Base-by-base conservation (phyloP, 2,888 invertebrate genomes). In the Synergus itoensis region DNA sequence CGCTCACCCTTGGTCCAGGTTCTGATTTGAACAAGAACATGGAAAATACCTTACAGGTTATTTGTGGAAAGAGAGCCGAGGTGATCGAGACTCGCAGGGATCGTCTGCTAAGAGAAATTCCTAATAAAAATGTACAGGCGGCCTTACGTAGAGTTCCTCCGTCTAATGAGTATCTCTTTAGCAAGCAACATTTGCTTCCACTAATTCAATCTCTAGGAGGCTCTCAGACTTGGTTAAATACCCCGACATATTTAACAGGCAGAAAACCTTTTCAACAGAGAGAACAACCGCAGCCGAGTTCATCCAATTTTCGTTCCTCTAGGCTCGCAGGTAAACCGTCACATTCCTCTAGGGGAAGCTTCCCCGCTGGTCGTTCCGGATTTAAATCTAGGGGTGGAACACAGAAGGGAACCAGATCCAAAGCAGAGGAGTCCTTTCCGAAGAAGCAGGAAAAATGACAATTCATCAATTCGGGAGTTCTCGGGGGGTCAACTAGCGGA, bases 171-270 rank as follows among this genome's bases (percentile, higher is more conserved):
- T 41, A 41, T 8, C 41, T 41, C 41, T 41, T 41, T 41, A 41
- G 41, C 41, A 41, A 41, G 5, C 41, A 41, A 41, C 41, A 41
- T 0, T 41, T 41, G 41, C 41, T 41, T 41, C 9, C 41, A 41
- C 41, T 41, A 41, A 41, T 41, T 41, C 41, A 62, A 5, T 62
- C 21, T 21, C 9, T 62, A 21, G 62, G 21, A 5, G 62, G 9
- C 1, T n/a, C 62, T 21, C 62, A 62, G n/a, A n/a, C n/a, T n/a
- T 83, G 83, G 84, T 67, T 83, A 21, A 82, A 82, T 36, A 84
- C 76, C 14, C 82, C 81, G 3, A n/a, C 45, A 0, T 79, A 81
- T 12, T 1, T 18, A 11, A 18, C 5, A 4, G 16, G 5, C 53
- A 53, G n/a, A n/a, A n/a, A 53, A n/a, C 8, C 53, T n/a, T n/a